Conservation (phyloP, 2,113 vertebrate species). For the Oncorhynchus gorbuscha region DNA sequence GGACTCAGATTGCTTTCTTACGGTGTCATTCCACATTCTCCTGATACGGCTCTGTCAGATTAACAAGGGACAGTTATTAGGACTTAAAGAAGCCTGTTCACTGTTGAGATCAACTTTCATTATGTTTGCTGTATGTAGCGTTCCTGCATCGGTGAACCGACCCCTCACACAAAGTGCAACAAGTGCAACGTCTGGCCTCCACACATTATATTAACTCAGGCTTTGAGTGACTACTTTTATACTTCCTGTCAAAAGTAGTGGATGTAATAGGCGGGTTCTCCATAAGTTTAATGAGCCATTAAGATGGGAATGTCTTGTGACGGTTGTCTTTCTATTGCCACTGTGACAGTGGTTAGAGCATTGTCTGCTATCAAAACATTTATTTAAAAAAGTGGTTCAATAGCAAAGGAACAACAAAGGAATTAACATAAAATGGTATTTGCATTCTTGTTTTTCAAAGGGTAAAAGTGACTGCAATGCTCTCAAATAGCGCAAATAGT, state of each 20-base stretch:
- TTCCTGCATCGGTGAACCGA: background rate
- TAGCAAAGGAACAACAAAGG: background rate
- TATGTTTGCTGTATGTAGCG: slow-evolving; percentile 1
- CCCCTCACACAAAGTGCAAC: slow-evolving; percentile 1
- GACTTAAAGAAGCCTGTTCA: slow-evolving; percentile 50
- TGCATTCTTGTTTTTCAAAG: slow-evolving; percentile 1
- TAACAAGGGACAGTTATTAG: slow-evolving; percentile 74
- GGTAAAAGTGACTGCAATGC: slow-evolving; percentile 37
- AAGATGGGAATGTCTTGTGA: background rate
- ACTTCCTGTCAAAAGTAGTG: background rate
- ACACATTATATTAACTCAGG: slow-evolving; percentile 13
- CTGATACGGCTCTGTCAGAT: slow-evolving; percentile 96
- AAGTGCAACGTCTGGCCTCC: background rate
- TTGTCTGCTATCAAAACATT: background rate
- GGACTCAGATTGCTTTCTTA: slow-evolving; percentile 99
- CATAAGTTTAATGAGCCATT: slow-evolving; percentile 3
- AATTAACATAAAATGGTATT: background rate
- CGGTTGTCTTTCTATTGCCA: background rate
- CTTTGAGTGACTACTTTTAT: slow-evolving; percentile 6
- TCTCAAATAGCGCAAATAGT: slow-evolving; percentile 46
- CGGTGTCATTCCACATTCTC: slow-evolving; percentile 99
- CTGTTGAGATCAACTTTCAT: slow-evolving; percentile 50
- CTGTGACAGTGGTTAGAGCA: background rate
- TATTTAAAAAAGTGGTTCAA: background rate
- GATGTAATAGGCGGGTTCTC: background rate